A percentile compares a stretch with the other conserved stretches of the same genome.
These are phyloP conservation scores for Protobothrops flavoviridis DNA, from an alignment of 2,113 vertebrate species.

Conservation along the genomic window DNA sequence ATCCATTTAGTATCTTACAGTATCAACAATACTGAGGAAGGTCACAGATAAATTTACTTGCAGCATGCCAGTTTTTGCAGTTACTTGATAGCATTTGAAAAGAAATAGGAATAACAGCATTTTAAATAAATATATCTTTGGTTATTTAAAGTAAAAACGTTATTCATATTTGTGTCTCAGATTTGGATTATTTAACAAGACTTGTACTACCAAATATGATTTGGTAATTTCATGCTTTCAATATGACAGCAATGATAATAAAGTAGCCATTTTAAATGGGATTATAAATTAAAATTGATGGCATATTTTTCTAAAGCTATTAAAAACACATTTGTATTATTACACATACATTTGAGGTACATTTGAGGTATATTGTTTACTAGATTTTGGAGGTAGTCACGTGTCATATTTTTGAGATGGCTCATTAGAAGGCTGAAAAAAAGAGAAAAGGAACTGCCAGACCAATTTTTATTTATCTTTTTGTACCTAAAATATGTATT, in stretches of 20 bases:
- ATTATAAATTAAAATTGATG: slow-evolving; percentile 71
- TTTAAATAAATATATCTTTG: slow-evolving; percentile 43
- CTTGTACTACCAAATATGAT: slow-evolving; percentile 57
- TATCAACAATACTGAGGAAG: slow-evolving; percentile 9
- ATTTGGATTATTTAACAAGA: slow-evolving; percentile 57
- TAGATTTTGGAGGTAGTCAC: neutral
- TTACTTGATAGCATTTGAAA: slow-evolving; percentile 47
- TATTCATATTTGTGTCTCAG: slow-evolving; percentile 37
- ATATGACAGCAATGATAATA: slow-evolving; percentile 73
- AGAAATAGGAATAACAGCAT: slow-evolving; percentile 2
- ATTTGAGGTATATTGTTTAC: neutral
- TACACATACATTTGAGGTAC: slow-evolving; percentile 43
- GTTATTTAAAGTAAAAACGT: slow-evolving; percentile 53
- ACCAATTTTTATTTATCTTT: neutral
- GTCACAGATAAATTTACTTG: slow-evolving; percentile 9
- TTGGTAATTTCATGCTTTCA: slow-evolving; percentile 70
- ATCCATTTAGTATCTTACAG: neutral
- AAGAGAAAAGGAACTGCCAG: neutral
- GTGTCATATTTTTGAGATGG: neutral
- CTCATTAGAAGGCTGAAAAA: neutral
- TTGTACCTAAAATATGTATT: neutral
- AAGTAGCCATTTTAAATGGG: slow-evolving; percentile 72
- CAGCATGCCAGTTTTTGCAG: slow-evolving; percentile 24
- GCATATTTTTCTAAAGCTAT: slow-evolving; percentile 59
- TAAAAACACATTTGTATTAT: slow-evolving; percentile 57